phyloP scores from a whole-genome alignment of 2,888 invertebrate species.

The Tetranychus piercei region DNA sequence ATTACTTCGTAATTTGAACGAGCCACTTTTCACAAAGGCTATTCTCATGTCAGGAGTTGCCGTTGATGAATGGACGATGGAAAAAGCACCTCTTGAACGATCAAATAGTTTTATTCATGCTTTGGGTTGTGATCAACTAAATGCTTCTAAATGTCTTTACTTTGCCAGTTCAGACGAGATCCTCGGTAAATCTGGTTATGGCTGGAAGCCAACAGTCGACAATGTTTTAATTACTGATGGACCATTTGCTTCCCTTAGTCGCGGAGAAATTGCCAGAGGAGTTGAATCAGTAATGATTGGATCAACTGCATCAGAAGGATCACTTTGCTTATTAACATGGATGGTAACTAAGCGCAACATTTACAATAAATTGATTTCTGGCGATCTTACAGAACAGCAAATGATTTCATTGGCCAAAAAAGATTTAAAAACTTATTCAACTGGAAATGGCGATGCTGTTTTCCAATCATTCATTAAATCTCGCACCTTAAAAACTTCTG shows the following conservation, averaged over 20 bases:
- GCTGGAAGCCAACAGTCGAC: slow-evolving; percentile 30
- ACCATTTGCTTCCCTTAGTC: slow-evolving; percentile 24
- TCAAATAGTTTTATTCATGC: slow-evolving; percentile 20
- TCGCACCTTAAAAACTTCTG: not conserved
- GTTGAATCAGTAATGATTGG: slow-evolving; percentile 28
- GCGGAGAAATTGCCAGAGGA: slow-evolving; percentile 20
- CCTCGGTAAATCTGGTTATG: slow-evolving; percentile 24
- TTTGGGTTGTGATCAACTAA: slow-evolving; percentile 5
- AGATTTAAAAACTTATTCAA: slow-evolving; percentile 20
- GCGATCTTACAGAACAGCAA: slow-evolving; percentile 22
- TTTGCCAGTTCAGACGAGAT: slow-evolving; percentile 23
- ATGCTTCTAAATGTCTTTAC: slow-evolving; percentile 24
- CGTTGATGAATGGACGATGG: slow-evolving; percentile 27
- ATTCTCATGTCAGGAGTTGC: slow-evolving; percentile 30
- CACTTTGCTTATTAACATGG: slow-evolving; percentile 27
- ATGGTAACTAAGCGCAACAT: slow-evolving; percentile 22
- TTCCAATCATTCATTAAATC: slow-evolving; percentile 16
- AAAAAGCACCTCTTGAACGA: slow-evolving; percentile 24
- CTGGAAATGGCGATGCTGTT: slow-evolving; percentile 10
- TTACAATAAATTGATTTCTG: slow-evolving; percentile 23
- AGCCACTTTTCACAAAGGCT: slow-evolving; percentile 27
- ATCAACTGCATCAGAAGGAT: slow-evolving; percentile 28
- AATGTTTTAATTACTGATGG: slow-evolving; percentile 26
- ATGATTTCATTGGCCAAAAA: slow-evolving; percentile 19
- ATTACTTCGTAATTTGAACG: slow-evolving; percentile 9